Percentiles rank a stretch among this genome's conserved stretches.
Evolutionary conservation across 2,797 vertebrate species (phyloP).

Genomic region (Hybognathus amarus): DNA sequence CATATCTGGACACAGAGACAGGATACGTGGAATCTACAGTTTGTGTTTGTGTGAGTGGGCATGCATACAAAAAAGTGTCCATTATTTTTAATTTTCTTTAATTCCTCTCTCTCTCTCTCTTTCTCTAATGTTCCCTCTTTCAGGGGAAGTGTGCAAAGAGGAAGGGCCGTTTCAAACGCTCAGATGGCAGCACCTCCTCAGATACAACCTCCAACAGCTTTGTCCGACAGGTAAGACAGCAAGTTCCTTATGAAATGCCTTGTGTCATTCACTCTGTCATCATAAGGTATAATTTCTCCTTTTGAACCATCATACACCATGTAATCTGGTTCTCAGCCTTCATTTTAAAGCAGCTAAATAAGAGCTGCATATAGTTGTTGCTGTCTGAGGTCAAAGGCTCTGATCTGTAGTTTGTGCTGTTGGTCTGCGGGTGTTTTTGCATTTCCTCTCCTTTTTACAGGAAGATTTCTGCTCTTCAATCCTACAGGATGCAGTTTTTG

Average conservation of each 20-base stretch:
- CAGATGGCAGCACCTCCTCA: slow-evolving; percentile 95
- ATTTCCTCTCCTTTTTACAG: slow-evolving; percentile 33
- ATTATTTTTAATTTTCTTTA: slow-evolving; percentile 24
- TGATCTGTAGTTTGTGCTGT: slow-evolving; percentile 9
- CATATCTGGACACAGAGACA: slow-evolving; percentile 54
- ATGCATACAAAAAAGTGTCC: neutral
- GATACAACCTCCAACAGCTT: slow-evolving; percentile 99
- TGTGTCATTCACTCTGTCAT: neutral
- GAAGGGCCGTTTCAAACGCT: slow-evolving; percentile 95
- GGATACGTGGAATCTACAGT: slow-evolving; percentile 45
- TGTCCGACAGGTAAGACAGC: slow-evolving; percentile 88
- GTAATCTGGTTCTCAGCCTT: slow-evolving; percentile 4
- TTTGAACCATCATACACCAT: slow-evolving; percentile 6
- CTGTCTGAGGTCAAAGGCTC: neutral
- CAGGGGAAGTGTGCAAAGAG: slow-evolving; percentile 94
- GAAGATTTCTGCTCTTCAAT: neutral
- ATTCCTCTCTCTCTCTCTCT: slow-evolving; percentile 26
- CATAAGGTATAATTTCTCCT: neutral
- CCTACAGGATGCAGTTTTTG: neutral
- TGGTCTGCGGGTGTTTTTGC: slow-evolving; percentile 25
- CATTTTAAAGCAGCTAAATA: neutral
- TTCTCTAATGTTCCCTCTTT: slow-evolving; percentile 27
- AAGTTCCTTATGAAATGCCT: neutral
- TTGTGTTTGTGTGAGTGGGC: slow-evolving; percentile 23
- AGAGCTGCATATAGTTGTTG: neutral